Base-by-base conservation (phyloP, 2,888 invertebrate genomes). In the Meandrusa payeni region DNA sequence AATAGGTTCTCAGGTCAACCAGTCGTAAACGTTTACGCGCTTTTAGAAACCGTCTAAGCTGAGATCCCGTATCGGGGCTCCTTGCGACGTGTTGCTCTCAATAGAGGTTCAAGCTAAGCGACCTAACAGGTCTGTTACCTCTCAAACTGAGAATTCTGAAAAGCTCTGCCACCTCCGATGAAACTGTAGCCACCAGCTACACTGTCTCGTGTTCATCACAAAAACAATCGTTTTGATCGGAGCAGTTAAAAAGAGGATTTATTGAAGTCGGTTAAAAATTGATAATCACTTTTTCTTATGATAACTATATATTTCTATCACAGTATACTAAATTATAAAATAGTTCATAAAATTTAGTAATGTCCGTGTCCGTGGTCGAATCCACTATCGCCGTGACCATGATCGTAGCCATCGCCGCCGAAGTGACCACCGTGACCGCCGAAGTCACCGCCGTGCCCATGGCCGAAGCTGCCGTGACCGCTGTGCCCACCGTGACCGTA, bases 361-460 rank as follows among this genome's bases (percentile, higher is more conserved):
- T 41, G 31, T 33, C 52, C 50, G 19, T 46, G 44, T 11, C 47
- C 41, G 20, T 39, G 29, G n/a, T 47, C 42, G 36, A 34, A 31
- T 7, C 41, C 43, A 5, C 20, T 12, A 12, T 47, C 40, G 5
- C 15, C 19, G 32, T 37, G 29, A 9, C 39, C 39, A 19, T 36
- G 28, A 7, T 47, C 41, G 5, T 48, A 48, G 7, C 50, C 46
- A 7, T 46, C 43, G 19, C 52, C 46, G 23, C n/a, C 10, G 5
- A 4, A 15, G 15, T 15, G 15, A 3, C 43, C 46, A 4, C 7
- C 15, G 6, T 51, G 51, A 32, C 46, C 32, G 3, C 41, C 36
- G 5, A 40, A 26, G 1, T 50, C 46, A 1, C 52, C 51, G 15
- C 51, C 47, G 22, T 45, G 34, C 7, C 37, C 26, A 5, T 26